A percentile compares a stretch with the other conserved stretches of the same genome.
These are phyloP conservation scores for Periophthalmus modestus DNA, from an alignment of 2,113 vertebrate genomes.

Conservation along the genomic window DNA sequence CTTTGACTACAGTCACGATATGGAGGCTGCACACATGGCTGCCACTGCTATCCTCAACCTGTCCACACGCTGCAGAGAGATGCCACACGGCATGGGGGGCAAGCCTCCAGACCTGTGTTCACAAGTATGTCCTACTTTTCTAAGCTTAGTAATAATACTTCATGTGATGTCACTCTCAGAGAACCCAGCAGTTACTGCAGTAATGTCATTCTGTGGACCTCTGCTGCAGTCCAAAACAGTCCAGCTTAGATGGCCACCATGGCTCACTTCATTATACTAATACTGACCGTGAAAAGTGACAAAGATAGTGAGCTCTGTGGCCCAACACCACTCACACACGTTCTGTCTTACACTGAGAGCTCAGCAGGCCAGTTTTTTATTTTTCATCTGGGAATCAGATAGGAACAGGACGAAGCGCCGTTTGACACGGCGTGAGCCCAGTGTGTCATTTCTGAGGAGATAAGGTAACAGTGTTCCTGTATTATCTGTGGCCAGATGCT, in stretches of 20 bases:
- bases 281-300: constrained; percentile 48
- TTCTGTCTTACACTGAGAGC: constrained; percentile 57
- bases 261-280: constrained; percentile 45
- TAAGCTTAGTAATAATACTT: not conserved
- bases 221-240: constrained; percentile 25
- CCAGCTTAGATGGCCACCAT: constrained; percentile 37
- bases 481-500: constrained; percentile 66
- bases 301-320: constrained; percentile 41
- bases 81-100: constrained; percentile 93
- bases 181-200: constrained; percentile 1
- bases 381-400: constrained; percentile 67
- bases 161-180: not conserved
- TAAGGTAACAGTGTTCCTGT: constrained; percentile 65
- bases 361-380: constrained; percentile 60
- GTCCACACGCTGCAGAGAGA: constrained; percentile 97
- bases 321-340: constrained; percentile 9
- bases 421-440: constrained; percentile 66
- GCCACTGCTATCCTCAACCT: constrained; percentile 98
- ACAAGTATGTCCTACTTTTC: constrained; percentile 77
- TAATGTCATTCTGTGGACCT: constrained; percentile 9
- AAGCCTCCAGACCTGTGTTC: constrained; percentile 94
- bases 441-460: constrained; percentile 71
- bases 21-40: constrained; percentile 99
- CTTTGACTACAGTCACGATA: constrained; percentile 98
- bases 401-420: constrained; percentile 54